A percentile compares a stretch with the other conserved stretches of the same genome.
Evolutionary conservation across 2,797 vertebrate species (phyloP).

Genomic region (Dromococcyx pavoninus): DNA sequence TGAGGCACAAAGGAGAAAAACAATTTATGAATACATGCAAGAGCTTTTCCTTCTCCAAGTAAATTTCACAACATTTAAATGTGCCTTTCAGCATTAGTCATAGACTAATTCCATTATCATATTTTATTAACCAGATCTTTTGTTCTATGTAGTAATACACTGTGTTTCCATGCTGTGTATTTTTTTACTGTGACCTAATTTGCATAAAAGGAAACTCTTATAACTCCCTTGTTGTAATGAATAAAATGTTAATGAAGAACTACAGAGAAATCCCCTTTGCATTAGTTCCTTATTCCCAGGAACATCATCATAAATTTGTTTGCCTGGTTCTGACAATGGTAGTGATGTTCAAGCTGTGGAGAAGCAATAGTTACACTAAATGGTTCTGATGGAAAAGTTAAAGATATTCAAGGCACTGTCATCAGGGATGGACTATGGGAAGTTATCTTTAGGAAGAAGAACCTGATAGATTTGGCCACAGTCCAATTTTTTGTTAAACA

Average conservation of each 20-base stretch:
- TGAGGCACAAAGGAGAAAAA: constrained; percentile 39
- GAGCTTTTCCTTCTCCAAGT: constrained; percentile 50
- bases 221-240: constrained; percentile 80
- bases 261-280: constrained; percentile 80
- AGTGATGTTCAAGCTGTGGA: constrained; percentile 69
- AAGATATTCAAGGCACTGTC: constrained; percentile 75
- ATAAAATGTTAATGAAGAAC: constrained; percentile 85
- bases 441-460: constrained; percentile 59
- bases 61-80: constrained; percentile 75
- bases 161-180: constrained; percentile 76
- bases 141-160: constrained; percentile 78
- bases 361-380: constrained; percentile 73
- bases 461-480: constrained; percentile 67
- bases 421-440: constrained; percentile 71
- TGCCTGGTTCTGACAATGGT: constrained; percentile 79
- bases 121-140: constrained; percentile 84
- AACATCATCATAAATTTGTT: constrained; percentile 83
- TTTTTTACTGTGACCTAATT: constrained; percentile 82
- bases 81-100: constrained; percentile 68
- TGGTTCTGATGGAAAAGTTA: constrained; percentile 78
- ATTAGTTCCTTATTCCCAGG: constrained; percentile 80
- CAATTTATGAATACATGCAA: constrained; percentile 58
- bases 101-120: constrained; percentile 78
- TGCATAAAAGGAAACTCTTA: constrained; percentile 83
- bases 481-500: constrained; percentile 48